These are phyloP conservation scores for Rousettus madagascariensis DNA, from an alignment of 2,797 vertebrate genomes.

Conservation along the genomic window DNA sequence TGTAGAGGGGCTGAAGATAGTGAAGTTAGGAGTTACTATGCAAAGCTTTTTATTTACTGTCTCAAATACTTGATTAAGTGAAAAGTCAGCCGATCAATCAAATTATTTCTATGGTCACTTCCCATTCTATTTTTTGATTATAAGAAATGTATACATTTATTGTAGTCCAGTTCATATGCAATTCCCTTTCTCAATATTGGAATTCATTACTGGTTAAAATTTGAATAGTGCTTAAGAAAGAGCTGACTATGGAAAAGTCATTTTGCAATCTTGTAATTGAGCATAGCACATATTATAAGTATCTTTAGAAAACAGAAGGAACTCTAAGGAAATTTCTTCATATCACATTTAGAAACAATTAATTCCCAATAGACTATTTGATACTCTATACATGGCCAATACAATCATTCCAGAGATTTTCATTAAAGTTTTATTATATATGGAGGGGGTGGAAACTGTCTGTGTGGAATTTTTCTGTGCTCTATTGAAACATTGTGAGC, in stretches of 20 bases:
- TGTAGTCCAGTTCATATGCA: not conserved
- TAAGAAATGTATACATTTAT: not conserved
- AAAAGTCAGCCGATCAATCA: not conserved
- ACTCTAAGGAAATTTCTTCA: conserved; percentile 31
- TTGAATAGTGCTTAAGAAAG: not conserved
- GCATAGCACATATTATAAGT: not conserved
- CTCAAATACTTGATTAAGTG: not conserved
- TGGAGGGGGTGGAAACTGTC: not conserved
- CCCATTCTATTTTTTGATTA: not conserved
- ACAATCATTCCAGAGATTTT: conserved; percentile 34
- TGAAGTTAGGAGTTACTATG: not conserved
- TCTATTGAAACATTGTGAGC: not conserved
- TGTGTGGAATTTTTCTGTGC: not conserved
- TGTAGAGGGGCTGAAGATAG: not conserved
- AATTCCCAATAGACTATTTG: conserved; percentile 50
- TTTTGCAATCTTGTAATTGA: not conserved
- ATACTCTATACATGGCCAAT: not conserved
- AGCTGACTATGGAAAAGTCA: conserved; percentile 14
- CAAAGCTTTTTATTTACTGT: not conserved
- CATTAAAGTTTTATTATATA: conserved; percentile 26
- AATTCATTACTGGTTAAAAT: not conserved
- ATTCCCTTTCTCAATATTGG: not conserved
- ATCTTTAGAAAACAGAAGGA: conserved; percentile 35
- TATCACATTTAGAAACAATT: conserved; percentile 50
- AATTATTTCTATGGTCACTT: not conserved